phyloP scores from a whole-genome alignment of 2,797 vertebrate genomes.

The Rhinella marina region DNA sequence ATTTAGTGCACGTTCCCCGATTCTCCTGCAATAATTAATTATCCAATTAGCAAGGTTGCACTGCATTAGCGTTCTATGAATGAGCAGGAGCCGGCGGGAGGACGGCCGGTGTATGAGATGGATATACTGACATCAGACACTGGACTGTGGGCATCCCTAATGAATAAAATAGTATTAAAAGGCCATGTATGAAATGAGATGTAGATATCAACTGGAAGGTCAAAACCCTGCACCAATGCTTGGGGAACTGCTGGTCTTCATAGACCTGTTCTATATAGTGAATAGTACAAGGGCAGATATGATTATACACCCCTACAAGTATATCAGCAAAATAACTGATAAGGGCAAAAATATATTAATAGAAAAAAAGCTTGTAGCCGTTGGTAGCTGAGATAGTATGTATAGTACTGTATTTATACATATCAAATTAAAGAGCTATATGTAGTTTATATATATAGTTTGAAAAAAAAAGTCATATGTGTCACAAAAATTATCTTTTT shows the following conservation, averaged over 20 bases:
- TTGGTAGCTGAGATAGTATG: too few relatives aligned
- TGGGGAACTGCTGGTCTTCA: neutral
- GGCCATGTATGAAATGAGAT: neutral
- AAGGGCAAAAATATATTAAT: too few relatives aligned
- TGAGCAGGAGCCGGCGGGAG: conserved; percentile 12
- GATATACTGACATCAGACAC: neutral
- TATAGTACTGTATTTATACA: too few relatives aligned
- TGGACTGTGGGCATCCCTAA: neutral
- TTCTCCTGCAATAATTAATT: conserved; percentile 52
- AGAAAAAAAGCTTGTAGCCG: neutral
- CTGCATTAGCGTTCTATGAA: conserved; percentile 39
- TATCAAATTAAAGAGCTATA: too few relatives aligned
- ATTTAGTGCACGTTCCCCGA: conserved; percentile 42
- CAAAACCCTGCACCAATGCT: neutral
- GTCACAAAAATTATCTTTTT: too few relatives aligned
- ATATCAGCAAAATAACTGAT: too few relatives aligned
- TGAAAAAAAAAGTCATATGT: too few relatives aligned
- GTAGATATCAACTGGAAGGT: neutral
- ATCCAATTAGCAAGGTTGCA: conserved; percentile 50
- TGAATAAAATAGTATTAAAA: neutral
- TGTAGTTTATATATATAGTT: too few relatives aligned
- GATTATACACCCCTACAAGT: too few relatives aligned
- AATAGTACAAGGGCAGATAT: neutral
- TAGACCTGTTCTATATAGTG: neutral
- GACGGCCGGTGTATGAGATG: conserved; percentile 5